These are phyloP conservation scores for Antrozous pallidus DNA, from an alignment of 2,797 vertebrate genomes.

Conservation along the genomic window DNA sequence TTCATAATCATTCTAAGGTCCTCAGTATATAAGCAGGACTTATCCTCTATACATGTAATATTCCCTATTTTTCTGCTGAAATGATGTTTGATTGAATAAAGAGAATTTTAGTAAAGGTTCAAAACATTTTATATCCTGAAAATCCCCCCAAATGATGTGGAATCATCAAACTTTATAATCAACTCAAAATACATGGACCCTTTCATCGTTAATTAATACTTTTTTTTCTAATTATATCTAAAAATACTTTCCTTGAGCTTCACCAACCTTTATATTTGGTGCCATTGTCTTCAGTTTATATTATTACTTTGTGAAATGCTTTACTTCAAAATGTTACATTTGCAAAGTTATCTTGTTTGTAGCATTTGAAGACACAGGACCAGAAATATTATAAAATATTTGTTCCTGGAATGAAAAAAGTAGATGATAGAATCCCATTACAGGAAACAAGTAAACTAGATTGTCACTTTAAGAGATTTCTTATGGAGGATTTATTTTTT, in stretches of 20 bases:
- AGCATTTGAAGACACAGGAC: neutral
- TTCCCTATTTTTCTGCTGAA: neutral
- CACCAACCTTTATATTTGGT: neutral
- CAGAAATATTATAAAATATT: neutral
- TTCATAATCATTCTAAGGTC: neutral
- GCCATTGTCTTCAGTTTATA: neutral
- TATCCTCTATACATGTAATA: neutral
- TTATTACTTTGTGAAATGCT: neutral
- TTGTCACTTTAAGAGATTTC: constrained; percentile 74
- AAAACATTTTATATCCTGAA: neutral
- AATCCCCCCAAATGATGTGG: neutral
- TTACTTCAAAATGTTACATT: constrained; percentile 17
- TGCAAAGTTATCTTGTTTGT: constrained; percentile 25
- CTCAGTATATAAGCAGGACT: neutral
- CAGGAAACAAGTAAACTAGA: constrained; percentile 52
- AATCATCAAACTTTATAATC: constrained; percentile 14
- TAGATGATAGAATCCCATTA: constrained; percentile 52
- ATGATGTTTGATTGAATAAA: neutral
- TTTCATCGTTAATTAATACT: neutral
- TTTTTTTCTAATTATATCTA: neutral
- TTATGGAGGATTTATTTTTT: constrained; percentile 74
- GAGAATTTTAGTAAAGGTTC: neutral
- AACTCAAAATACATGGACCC: neutral
- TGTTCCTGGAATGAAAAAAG: constrained; percentile 19
- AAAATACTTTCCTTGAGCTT: neutral